Conservation (phyloP, 2,113 vertebrate species). For the Mus pahari region DNA sequence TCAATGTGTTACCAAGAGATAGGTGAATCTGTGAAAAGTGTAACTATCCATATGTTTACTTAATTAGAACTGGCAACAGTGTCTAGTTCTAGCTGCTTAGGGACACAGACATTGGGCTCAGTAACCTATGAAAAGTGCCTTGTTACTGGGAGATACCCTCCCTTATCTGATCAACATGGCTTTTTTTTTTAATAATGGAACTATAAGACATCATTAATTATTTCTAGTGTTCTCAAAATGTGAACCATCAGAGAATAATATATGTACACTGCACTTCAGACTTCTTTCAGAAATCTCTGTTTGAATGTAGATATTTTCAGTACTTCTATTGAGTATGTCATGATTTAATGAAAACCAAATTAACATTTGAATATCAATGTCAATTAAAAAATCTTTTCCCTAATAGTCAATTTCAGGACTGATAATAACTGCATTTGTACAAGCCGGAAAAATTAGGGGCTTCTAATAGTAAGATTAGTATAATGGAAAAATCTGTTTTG, state of each 20-base stretch:
- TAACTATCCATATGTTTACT: not conserved
- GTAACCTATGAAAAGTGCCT: not conserved
- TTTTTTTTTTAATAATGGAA: not conserved
- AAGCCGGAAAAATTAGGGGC: not conserved
- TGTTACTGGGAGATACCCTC: not conserved
- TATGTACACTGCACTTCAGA: not conserved
- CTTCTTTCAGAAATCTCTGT: constrained; percentile 3
- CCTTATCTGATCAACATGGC: not conserved
- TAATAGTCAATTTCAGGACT: constrained; percentile 10
- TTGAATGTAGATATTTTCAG: not conserved
- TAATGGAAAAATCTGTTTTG: constrained; percentile 49
- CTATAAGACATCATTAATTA: not conserved
- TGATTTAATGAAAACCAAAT: constrained; percentile 46
- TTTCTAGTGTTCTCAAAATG: not conserved
- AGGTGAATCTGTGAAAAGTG: not conserved
- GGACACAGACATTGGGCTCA: rapidly evolving
- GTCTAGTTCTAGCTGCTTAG: not conserved
- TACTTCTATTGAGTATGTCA: not conserved
- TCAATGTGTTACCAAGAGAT: not conserved
- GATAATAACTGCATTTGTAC: constrained; percentile 8
- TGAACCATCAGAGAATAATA: not conserved
- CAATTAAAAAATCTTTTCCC: not conserved
- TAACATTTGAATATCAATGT: constrained; percentile 1
- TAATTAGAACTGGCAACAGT: not conserved
- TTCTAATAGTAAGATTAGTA: constrained; percentile 20